These are phyloP conservation scores for Exephanes ischioxanthus DNA, from an alignment of 2,888 invertebrate species.

Conservation along the genomic window DNA sequence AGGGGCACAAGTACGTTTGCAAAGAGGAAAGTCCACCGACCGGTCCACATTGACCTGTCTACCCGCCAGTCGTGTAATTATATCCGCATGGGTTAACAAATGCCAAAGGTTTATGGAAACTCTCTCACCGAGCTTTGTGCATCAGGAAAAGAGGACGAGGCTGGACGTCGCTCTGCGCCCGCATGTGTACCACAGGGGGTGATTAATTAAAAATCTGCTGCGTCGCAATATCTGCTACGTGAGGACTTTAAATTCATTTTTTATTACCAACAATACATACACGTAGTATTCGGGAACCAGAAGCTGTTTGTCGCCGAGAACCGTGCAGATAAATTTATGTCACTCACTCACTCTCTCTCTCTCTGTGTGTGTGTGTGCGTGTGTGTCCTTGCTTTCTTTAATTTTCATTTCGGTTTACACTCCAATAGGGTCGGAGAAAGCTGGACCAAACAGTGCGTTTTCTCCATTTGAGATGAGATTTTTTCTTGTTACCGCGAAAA, in stretches of 20 bases:
- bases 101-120: background rate
- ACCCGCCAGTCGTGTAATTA: too few relatives aligned
- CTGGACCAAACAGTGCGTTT: too few relatives aligned
- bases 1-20: too few relatives aligned
- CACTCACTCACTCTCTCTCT: background rate
- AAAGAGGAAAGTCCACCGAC: too few relatives aligned
- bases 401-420: background rate
- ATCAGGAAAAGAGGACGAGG: background rate
- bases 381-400: background rate
- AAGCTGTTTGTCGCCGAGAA: constrained; percentile 33
- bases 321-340: constrained; percentile 4
- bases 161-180: background rate
- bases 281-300: background rate
- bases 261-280: background rate
- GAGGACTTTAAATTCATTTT: constrained; percentile 1
- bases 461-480: too few relatives aligned
- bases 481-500: too few relatives aligned
- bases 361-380: background rate
- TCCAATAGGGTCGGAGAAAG: background rate
- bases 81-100: too few relatives aligned
- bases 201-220: constrained; percentile 35
- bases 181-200: background rate
- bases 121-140: background rate
- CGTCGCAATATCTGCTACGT: background rate
- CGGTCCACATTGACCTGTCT: too few relatives aligned